A percentile compares a stretch with the other conserved stretches of the same genome.
Conservation (phyloP, 1,140 invertebrate species). For the Gryon sp. region DNA sequence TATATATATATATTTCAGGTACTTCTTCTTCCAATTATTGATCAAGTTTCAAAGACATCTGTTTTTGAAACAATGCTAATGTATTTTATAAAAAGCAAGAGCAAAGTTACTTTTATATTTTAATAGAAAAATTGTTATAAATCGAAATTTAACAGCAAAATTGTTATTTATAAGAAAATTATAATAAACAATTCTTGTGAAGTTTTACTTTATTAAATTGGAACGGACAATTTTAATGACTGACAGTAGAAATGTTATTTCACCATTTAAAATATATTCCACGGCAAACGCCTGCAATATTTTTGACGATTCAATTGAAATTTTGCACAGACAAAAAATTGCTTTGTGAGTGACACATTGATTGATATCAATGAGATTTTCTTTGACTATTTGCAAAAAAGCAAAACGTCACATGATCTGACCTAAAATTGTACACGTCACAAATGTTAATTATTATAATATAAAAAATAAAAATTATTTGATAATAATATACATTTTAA, state of each 20-base stretch:
- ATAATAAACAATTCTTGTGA: no score
- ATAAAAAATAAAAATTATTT: background rate
- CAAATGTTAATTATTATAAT: background rate
- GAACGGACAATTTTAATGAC: background rate
- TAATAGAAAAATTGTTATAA: no score
- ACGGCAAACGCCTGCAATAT: background rate
- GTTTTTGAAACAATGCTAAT: no score
- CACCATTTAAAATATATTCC: slow-evolving; percentile 26
- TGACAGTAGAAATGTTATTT: slow-evolving; percentile 5
- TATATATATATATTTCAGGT: no score
- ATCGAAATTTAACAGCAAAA: no score
- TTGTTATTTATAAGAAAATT: no score
- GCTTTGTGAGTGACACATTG: slow-evolving; percentile 31
- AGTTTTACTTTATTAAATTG: no score
- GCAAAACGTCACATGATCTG: slow-evolving; percentile 1
- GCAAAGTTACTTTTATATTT: no score
- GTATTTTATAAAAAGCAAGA: no score
- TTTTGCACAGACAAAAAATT: slow-evolving; percentile 32
- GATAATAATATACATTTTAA: background rate
- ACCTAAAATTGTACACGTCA: background rate
- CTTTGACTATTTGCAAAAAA: slow-evolving; percentile 17
- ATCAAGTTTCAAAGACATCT: no score
- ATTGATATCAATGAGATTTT: slow-evolving; percentile 36
- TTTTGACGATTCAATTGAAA: slow-evolving; percentile 23
- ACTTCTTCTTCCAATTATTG: no score